Evolutionary conservation across 1,140 invertebrate species (phyloP), one percentile per base, ranked within the genome.

Genomic region (Thaumatotibia leucotreta): DNA sequence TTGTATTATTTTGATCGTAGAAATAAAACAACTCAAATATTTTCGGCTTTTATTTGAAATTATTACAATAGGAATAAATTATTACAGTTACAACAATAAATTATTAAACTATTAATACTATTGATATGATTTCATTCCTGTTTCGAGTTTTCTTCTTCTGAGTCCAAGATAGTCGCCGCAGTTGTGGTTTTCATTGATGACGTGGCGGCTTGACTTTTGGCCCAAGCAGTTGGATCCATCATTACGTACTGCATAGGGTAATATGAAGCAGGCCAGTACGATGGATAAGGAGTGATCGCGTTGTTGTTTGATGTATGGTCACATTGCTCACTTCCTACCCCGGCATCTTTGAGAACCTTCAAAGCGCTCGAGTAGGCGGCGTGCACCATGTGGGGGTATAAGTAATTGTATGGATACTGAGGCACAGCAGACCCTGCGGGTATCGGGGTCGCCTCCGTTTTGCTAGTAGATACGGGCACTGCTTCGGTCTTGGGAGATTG

Each of bases 171-270:
- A 14, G 27, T 61, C 17, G 33, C 31, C 8, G 64, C 39, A 23
- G 24, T 68, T 24, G 65, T 62, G 4, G 69, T 22, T n/a, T n/a
- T n/a, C n/a, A n/a, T n/a, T 49, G 74, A 61, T 10, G 72, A 20
- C 23, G 70, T 32, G 23, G 68, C 39, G 17, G 70, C 67, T 73
- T 78, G 75, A 33, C 39, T 68, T 29, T 83, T 76, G 9, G 72
- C 62, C 84, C 83, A 88, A 0, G 77, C 58, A 17, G 33, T 73
- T 1, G 88, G 86, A 61, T 86, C 83, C 22, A 88, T 69, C 80
- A 88, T 82, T 4, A 88, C 67, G 32, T 88, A 88, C 50, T 84
- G 82, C 66, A 81, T 75, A 0, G 87, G 85, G 68, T 88, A 86
- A 4, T 76, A 61, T 29, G 84, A 86, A 0, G 73, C 45, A 8